Base-by-base conservation (phyloP, 2,797 vertebrate genomes). In the Oryzias dopingdopingensis region DNA sequence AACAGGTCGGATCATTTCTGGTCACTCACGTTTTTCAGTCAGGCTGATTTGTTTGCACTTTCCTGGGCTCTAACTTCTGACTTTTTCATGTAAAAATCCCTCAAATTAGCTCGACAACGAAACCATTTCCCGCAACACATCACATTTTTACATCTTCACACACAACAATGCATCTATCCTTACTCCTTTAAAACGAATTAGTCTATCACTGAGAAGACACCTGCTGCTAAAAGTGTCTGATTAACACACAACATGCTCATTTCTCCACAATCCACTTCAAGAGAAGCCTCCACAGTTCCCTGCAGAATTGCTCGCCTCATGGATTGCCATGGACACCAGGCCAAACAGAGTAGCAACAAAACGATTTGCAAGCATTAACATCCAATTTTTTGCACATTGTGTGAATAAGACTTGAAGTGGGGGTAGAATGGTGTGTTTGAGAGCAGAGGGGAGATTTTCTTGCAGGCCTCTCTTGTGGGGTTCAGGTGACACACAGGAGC, bases 281-380 rank as follows among this genome's bases (percentile, higher is more conserved):
- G 55, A 26, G 68, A 70, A 61, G 43, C 59, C 49, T 52, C 16
- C 29, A 42, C 49, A 56, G 65, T 49, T 55, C 57, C 63, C 68
- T 52, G 26, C 20, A 76, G 65, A 65, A 72, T 72, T 29, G 49
- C 59, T 29, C 37, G 42, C 44, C 56, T 62, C 5, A 46, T 13
- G 24, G 63, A 67, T 64, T 57, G 50, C 63, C 62, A 65, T 50
- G 66, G 62, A 72, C 71, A 79, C 56, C 71, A 72, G 29, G 43
- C 22, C 6, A 44, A 64, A 41, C 32, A 63, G 45, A 49, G 4
- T 29, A 22, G 56, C 37, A 37, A 42, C 29, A 47, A 1, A 18
- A 29, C 3, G 0, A 62, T 75, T 76, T 66, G 37, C 44, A 37
- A 32, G 49, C 4, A 46, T 17, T 63, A 46, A 59, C 14, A 65